Conservation (phyloP, 2,888 invertebrate genomes). For the Orthosia cruda region DNA sequence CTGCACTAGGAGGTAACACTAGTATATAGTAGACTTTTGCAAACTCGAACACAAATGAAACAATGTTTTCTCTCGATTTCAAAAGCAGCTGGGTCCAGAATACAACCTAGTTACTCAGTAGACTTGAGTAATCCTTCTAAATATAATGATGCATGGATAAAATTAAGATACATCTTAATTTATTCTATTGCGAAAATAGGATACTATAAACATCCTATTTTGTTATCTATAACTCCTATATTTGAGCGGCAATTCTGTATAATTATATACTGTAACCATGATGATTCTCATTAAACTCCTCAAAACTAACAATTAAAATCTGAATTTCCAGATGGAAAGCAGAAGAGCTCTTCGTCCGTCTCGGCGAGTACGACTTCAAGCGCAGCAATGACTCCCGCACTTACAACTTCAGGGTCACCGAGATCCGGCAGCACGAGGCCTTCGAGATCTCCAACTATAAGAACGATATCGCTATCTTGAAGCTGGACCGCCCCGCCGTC, state of each 20-base stretch:
- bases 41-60: background rate
- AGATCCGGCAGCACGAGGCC: constrained; percentile 93
- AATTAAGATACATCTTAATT: background rate
- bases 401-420: constrained; percentile 93
- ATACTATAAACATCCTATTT: background rate
- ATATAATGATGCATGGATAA: background rate
- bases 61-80: too few relatives aligned
- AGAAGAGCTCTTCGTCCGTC: constrained; percentile 93
- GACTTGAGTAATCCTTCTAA: background rate
- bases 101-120: background rate
- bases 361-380: constrained; percentile 96
- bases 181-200: background rate
- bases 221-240: background rate
- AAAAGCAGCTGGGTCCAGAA: background rate
- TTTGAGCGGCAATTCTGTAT: too few relatives aligned
- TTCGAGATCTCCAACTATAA: constrained; percentile 94
- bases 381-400: constrained; percentile 93
- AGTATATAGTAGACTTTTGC: background rate
- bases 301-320: background rate
- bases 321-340: constrained; percentile 89
- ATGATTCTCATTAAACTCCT: background rate
- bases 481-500: constrained; percentile 92
- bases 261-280: background rate
- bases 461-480: constrained; percentile 95
- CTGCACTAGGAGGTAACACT: constrained; percentile 92